Evolutionary conservation across 2,888 invertebrate genomes (phyloP).

Genomic region (Drosophila pullipes): DNA sequence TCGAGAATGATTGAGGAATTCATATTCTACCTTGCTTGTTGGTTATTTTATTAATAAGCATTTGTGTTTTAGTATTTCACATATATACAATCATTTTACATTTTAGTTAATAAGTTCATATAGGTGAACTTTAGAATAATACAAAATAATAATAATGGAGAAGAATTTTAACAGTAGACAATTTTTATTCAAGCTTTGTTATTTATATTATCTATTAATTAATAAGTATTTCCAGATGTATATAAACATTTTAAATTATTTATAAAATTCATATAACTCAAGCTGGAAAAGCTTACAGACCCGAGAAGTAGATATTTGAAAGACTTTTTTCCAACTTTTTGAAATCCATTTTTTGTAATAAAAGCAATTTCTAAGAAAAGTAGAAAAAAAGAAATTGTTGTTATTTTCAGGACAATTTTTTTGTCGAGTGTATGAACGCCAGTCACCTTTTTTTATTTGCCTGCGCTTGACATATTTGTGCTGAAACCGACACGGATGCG

Average conservation of each 20-base stretch:
- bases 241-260: background rate
- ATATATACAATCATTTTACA: background rate
- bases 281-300: background rate
- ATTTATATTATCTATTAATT: background rate
- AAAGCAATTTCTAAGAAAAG: background rate
- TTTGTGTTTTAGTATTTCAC: background rate
- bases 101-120: background rate
- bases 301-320: background rate
- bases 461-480: constrained; percentile 77
- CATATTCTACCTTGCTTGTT: background rate
- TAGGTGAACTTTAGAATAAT: background rate
- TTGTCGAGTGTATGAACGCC: background rate
- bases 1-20: background rate
- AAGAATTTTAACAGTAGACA: background rate
- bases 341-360: background rate
- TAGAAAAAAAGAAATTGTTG: background rate
- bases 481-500: constrained; percentile 70
- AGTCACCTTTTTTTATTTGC: constrained; percentile 63
- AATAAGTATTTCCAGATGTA: background rate
- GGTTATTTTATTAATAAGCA: background rate
- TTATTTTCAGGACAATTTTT: background rate
- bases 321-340: background rate
- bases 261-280: background rate
- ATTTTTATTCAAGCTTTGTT: background rate
- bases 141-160: background rate